phyloP scores from a whole-genome alignment of 2,888 invertebrate species.

The Microctonus aethiopoides region DNA sequence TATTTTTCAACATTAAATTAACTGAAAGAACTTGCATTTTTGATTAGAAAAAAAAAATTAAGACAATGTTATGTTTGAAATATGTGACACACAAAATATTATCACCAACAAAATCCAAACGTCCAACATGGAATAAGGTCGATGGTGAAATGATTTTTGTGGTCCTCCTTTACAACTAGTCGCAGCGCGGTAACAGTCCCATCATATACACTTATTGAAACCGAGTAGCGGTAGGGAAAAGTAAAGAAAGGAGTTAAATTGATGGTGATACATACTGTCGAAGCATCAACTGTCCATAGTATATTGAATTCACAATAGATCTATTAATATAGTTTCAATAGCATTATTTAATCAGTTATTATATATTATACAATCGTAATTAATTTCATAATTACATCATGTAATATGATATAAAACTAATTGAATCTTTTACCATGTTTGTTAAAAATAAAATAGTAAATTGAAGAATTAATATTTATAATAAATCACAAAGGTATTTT shows the following conservation, averaged over 20 bases:
- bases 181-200: conserved; percentile 19
- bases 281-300: neutral
- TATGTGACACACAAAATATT: conserved; percentile 18
- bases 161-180: conserved; percentile 25
- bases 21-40: neutral
- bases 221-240: conserved; percentile 11
- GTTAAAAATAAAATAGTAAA: neutral
- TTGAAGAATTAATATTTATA: no score
- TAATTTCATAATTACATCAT: neutral
- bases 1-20: neutral
- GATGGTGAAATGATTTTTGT: conserved; percentile 55
- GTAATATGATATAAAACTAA: neutral
- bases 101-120: conserved; percentile 54
- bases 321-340: neutral
- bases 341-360: neutral
- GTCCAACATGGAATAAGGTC: conserved; percentile 46
- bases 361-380: neutral
- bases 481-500: neutral
- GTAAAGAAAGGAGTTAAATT: conserved; percentile 1
- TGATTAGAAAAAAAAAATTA: neutral
- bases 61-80: neutral
- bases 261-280: neutral
- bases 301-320: neutral
- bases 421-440: neutral
- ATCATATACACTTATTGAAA: neutral